Conservation (phyloP, 1,140 invertebrate genomes). For the Psix sp. region DNA sequence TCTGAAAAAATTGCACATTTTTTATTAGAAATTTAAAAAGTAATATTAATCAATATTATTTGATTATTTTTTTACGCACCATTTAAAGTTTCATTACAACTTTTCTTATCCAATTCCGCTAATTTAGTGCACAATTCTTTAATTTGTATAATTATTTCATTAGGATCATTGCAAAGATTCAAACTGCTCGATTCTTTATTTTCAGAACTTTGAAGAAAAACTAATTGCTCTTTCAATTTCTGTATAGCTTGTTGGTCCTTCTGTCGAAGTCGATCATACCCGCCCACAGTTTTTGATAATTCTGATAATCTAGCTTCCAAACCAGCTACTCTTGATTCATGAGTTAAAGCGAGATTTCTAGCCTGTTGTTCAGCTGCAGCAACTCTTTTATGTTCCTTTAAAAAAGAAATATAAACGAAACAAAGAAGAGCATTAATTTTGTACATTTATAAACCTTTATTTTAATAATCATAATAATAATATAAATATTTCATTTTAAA, state of each 20-base stretch:
- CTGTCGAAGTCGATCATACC: conserved; percentile 85
- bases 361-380: conserved; percentile 83
- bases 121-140: conserved; percentile 65
- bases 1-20: conserved; percentile 61
- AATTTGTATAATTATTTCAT: conserved; percentile 67
- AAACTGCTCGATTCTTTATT: conserved; percentile 62
- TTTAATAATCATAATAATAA: too few relatives aligned
- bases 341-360: conserved; percentile 80
- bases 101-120: conserved; percentile 67
- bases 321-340: conserved; percentile 86
- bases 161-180: conserved; percentile 59
- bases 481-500: too few relatives aligned
- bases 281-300: conserved; percentile 86
- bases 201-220: conserved; percentile 69
- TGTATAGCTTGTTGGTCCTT: conserved; percentile 87
- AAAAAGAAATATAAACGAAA: not conserved
- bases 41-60: conserved; percentile 3
- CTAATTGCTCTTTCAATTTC: conserved; percentile 81
- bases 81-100: conserved; percentile 64
- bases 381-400: conserved; percentile 82
- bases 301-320: conserved; percentile 88
- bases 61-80: conserved; percentile 54
- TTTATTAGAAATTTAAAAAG: conserved; percentile 1
- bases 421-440: too few relatives aligned
- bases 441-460: too few relatives aligned